Evolutionary conservation across 2,797 vertebrate species (phyloP).

Genomic region (Acanthornis magna): DNA sequence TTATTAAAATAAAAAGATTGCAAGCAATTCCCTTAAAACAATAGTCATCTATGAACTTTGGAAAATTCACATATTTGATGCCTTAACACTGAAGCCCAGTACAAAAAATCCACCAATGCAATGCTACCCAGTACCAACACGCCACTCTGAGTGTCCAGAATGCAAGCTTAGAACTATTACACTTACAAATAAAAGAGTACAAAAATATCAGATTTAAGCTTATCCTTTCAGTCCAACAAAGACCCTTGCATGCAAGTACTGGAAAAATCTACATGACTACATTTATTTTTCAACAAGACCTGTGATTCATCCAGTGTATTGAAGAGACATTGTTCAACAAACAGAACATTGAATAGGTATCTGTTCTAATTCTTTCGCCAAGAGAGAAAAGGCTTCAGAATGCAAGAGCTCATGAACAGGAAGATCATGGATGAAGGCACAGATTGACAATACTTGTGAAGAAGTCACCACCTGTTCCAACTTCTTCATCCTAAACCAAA

Average conservation of each 20-base stretch:
- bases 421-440: background rate
- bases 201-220: background rate
- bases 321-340: constrained; percentile 1
- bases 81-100: background rate
- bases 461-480: background rate
- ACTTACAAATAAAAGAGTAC: background rate
- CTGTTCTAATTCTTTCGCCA: background rate
- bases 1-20: background rate
- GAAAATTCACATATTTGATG: background rate
- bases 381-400: background rate
- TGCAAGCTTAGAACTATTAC: background rate
- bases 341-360: background rate
- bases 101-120: background rate
- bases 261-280: background rate
- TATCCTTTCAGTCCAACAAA: background rate
- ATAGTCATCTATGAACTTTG: background rate
- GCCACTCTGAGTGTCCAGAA: background rate
- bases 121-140: background rate
- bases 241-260: background rate
- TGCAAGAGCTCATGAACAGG: background rate
- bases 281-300: background rate
- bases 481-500: background rate
- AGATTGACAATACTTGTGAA: background rate
- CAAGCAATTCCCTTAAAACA: background rate
- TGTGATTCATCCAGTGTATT: background rate